phyloP scores from a whole-genome alignment of 2,113 vertebrate genomes.

The Catharus minimus region DNA sequence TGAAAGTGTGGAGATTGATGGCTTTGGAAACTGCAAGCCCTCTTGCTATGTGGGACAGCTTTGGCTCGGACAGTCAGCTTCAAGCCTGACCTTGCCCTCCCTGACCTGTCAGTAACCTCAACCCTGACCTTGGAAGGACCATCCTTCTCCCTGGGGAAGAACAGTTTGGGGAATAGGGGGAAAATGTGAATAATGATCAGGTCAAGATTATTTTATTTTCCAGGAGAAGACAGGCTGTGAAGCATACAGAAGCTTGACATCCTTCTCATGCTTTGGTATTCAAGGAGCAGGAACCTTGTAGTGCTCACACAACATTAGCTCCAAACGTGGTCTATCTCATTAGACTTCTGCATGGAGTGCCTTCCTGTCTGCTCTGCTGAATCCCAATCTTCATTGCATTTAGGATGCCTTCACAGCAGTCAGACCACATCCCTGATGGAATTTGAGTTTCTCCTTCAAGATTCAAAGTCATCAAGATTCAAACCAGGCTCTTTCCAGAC shows the following conservation, averaged over 20 bases:
- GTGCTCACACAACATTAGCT: not conserved
- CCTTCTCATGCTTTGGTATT: slow-evolving; percentile 38
- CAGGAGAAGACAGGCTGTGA: not conserved
- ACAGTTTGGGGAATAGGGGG: not conserved
- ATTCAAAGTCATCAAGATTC: not conserved
- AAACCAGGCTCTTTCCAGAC: not conserved
- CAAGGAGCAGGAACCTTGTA: slow-evolving; percentile 1
- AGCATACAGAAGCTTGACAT: not conserved
- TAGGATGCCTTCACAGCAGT: not conserved
- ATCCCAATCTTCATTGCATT: not conserved
- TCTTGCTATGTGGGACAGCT: slow-evolving; percentile 5
- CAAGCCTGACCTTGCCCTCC: slow-evolving; percentile 15
- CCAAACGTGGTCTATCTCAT: not conserved
- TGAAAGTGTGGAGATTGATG: slow-evolving; percentile 43
- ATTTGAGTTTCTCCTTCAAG: not conserved
- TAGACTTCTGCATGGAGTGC: not conserved
- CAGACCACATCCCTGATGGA: not conserved
- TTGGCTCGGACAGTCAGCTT: not conserved
- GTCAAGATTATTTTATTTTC: not conserved
- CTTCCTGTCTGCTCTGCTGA: not conserved
- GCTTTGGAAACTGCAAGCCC: slow-evolving; percentile 32
- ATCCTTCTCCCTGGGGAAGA: not conserved
- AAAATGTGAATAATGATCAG: not conserved
- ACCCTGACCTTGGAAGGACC: slow-evolving; percentile 28
- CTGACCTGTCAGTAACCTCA: slow-evolving; percentile 35